Base-by-base conservation (phyloP, 2,797 vertebrate genomes). In the Astyanax mexicanus region DNA sequence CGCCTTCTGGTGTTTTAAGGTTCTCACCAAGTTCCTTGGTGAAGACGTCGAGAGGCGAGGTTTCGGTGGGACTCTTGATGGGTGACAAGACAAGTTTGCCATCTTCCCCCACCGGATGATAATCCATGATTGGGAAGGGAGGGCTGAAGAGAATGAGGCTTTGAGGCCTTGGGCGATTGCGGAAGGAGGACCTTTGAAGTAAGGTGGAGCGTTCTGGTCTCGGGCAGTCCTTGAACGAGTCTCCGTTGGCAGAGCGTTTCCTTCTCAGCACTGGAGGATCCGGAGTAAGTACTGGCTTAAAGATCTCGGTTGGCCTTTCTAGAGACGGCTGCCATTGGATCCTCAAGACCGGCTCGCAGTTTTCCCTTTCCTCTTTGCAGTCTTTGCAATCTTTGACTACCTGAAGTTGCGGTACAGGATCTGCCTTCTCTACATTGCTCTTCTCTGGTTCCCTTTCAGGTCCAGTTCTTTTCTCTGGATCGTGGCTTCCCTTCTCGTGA, bases 41-140 rank as follows among this genome's bases (percentile, higher is more conserved):
- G 47, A 95, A 89, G 66, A 78, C 86, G 3, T 92, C 93, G 1
- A 88, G 89, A 0, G 94, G 89, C 0, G 93, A 86, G 0, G 89
- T 85, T 80, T 97, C 95, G 0, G 92, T 92, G 74, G 95, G 92
- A 84, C 93, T 95, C 90, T 89, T 95, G 84, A 97, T 96, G 71
- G 97, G 95, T 1, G 96, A 95, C 10, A 98, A 89, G 77, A 93
- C 84, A 49, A 92, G 86, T 88, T 94, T 97, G 51, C 93, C 88
- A 68, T 97, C 95, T 25, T 94, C 95, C 37, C 95, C 94, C 25
- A 93, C 88, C 0, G 92, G 86, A 0, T 95, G 94, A 77, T 97
- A 96, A 91, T 99, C 97, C 95, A 98, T 96, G 84, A 97, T 96
- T 71, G 98, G 98, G 78, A 99, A 98, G 29, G 97, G 98, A 35